Base-by-base conservation (phyloP, 1,140 invertebrate genomes). In the Conus ventricosus region DNA sequence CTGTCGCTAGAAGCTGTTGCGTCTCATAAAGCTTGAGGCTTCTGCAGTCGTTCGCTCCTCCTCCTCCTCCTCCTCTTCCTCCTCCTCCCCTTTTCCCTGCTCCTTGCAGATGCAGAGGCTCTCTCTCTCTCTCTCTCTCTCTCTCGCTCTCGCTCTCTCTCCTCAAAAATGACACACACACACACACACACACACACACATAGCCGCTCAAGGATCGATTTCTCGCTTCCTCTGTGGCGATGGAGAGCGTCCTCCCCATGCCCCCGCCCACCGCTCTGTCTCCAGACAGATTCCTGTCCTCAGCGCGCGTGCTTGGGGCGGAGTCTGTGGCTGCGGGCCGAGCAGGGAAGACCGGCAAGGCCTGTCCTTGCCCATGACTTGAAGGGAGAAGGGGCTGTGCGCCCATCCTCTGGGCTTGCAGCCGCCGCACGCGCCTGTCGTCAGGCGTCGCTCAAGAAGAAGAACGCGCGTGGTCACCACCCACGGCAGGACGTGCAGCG, bases 111-210 rank as follows among this genome's bases (percentile, higher is more conserved):
- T 82, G 80, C 39, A 27, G 81, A 27, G 5, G 10, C 76, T 53
- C 75, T 87, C 76, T 54, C 76, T 81, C 86, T 81, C 76, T 78
- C 76, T 53, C 71, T 87, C 71, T 76, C 71, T 53, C 75, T 87
- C 86, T 6, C 53, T 55, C 53, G 80, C 71, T 54, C 27, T 54
- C 63, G 80, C 71, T 54, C 27, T 54, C 63, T 23, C 60, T 63
- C 60, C 75, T 5, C 5, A 51, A 6, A n/a, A 82, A 13, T 27
- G n/a, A 54, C 57, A 53, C n/a, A 39, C 67, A 71, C 23, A 15
- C 57, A 60, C 57, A n/a, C n/a, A n/a, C n/a, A n/a, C n/a, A 57
- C n/a, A 15, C 57, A 60, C 57, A 60, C 57, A 60, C 57, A 60
- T 60, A 60, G 57, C 57, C 57, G 57, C 15, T 60, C 57, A 17